A percentile compares a stretch with the other conserved stretches of the same genome.
Conservation (phyloP, 1,140 invertebrate genomes). For the Diprion similis region DNA sequence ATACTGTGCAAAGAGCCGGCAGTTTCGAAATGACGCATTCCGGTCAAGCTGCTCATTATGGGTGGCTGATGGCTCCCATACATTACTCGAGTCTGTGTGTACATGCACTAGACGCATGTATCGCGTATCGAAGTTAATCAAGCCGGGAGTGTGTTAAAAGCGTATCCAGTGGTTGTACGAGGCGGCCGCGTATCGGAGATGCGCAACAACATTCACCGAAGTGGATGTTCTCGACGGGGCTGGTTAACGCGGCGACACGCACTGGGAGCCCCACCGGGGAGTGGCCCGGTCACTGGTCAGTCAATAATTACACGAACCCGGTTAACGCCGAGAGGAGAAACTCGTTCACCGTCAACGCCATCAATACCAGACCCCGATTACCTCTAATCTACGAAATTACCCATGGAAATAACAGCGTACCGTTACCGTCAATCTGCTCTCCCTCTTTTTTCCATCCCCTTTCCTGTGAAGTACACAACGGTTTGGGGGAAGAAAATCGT, state of each 20-base stretch:
- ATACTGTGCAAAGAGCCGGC: no score
- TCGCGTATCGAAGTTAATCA: constrained; percentile 41
- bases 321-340: constrained; percentile 38
- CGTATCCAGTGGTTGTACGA: not conserved
- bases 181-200: constrained; percentile 43
- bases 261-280: constrained; percentile 53
- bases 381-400: no score
- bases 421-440: no score
- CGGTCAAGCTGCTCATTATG: no score
- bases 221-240: constrained; percentile 42
- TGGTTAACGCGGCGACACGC: constrained; percentile 53
- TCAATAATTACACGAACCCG: constrained; percentile 54
- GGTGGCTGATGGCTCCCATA: no score
- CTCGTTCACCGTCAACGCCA: not conserved
- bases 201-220: constrained; percentile 42
- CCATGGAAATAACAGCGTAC: no score
- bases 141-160: constrained; percentile 24
- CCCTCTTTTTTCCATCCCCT: no score
- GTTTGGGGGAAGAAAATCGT: no score
- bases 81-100: no score
- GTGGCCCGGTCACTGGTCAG: constrained; percentile 48
- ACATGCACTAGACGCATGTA: not conserved
- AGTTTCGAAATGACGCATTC: no score
- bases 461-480: no score
- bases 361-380: no score